These are phyloP conservation scores for Coptotermes formosanus DNA, from an alignment of 1,140 invertebrate genomes.

Conservation along the genomic window DNA sequence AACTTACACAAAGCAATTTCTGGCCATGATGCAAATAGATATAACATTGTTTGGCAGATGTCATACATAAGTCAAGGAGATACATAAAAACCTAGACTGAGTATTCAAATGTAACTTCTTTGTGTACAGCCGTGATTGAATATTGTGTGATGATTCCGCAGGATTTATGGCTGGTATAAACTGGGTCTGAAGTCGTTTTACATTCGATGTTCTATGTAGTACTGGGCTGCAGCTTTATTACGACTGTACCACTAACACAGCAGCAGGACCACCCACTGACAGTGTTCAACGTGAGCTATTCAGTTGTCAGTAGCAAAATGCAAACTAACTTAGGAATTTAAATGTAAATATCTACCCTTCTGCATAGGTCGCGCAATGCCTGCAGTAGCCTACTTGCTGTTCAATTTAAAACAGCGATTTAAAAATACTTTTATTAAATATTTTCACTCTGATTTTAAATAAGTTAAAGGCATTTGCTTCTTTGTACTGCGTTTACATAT, in stretches of 20 bases:
- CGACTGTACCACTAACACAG: not conserved
- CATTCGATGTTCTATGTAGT: not conserved
- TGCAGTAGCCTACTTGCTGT: not conserved
- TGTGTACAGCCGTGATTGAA: no score
- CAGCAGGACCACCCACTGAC: not conserved
- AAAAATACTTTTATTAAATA: not conserved
- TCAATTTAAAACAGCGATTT: not conserved
- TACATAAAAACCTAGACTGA: no score
- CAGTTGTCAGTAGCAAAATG: constrained; percentile 13
- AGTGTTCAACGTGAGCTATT: not conserved
- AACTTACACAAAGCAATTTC: no score
- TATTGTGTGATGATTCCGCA: no score
- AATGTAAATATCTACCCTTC: not conserved
- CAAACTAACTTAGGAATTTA: not conserved
- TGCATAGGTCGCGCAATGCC: not conserved
- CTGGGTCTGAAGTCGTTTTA: not conserved
- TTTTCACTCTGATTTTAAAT: not conserved
- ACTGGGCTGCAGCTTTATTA: not conserved
- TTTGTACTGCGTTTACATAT: no score
- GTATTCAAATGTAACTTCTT: no score
- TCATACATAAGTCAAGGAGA: no score
- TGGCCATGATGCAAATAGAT: no score
- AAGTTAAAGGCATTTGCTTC: no score
- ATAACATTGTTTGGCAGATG: no score
- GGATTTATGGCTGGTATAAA: not conserved